Base-by-base conservation (phyloP, 2,888 invertebrate species). In the Machimus rusticus region DNA sequence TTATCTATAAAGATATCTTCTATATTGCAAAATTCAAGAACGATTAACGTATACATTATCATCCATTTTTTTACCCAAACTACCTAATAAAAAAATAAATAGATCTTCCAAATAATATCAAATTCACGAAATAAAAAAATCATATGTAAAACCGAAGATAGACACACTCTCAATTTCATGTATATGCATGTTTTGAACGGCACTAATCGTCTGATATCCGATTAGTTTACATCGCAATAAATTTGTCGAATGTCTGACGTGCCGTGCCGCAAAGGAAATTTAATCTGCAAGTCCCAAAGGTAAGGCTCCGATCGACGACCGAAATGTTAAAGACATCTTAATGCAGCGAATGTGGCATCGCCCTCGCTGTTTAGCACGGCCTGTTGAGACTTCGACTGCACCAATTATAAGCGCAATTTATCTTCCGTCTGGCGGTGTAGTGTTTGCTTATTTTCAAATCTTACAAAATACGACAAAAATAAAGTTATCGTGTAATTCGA, bases 191-290 rank as follows among this genome's bases (percentile, higher is more conserved):
- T 23, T 23, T 19, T 12, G 57, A 3, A 8, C 37, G 14, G 31
- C 28, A 78, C 43, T 43, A 43, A 78, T 46, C 39, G 16, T 23
- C 31, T 31, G 28, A 79, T 34, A 79, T 79, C 79, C 55, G 51
- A 51, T 79, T 82, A 57, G 39, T 82, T 82, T 82, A 82, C 82
- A 82, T 66, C 39, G 57, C 14, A 37, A 82, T 82, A 82, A 82
- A 82, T 82, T 82, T 37, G 16, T 19, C 34, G 28, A 66, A 66
- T 23, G 28, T 66, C 66, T 66, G 66, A 23, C 66, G 14, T 12
- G 23, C 28, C n/a, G n/a, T n/a, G n/a, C 51, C 37, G 37, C 82
- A 82, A 31, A 66, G 34, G 82, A 82, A 82, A 82, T 82, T 82
- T 57, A 37, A 82, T 81, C 46, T 81, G 28, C 81, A 81, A 28